Conservation (phyloP, 2,888 invertebrate genomes). For the Octonoba sinensis region DNA sequence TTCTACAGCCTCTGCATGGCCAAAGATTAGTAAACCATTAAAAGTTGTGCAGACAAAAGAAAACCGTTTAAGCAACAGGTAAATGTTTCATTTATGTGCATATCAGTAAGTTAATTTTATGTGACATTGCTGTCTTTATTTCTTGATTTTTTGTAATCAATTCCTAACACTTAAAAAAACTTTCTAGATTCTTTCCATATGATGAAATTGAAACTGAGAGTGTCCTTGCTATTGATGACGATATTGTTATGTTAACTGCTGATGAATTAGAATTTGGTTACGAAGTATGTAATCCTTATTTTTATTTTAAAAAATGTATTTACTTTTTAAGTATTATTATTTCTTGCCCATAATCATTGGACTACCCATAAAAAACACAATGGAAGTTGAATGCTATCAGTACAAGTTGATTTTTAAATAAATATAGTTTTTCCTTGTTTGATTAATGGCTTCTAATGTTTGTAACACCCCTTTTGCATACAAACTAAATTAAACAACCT, state of each 20-base stretch:
- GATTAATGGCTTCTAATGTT: too few relatives aligned
- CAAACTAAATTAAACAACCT: too few relatives aligned
- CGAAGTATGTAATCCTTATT: conserved; percentile 72
- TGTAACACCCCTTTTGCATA: too few relatives aligned
- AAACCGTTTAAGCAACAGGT: conserved; percentile 89
- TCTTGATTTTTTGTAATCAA: background rate
- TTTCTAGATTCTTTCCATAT: conserved; percentile 87
- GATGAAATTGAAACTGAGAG: conserved; percentile 97
- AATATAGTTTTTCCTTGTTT: too few relatives aligned
- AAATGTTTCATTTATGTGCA: background rate
- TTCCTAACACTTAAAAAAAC: background rate
- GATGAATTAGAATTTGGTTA: conserved; percentile 96
- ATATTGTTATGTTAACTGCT: conserved; percentile 93
- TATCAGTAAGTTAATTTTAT: background rate
- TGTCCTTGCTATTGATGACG: conserved; percentile 93
- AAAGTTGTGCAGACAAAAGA: conserved; percentile 91
- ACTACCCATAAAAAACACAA: too few relatives aligned
- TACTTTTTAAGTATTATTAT: too few relatives aligned
- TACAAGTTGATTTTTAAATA: too few relatives aligned
- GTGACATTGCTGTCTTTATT: background rate
- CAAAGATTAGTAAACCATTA: conserved; percentile 87
- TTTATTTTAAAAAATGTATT: too few relatives aligned
- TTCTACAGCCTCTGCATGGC: conserved; percentile 84
- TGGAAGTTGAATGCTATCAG: too few relatives aligned
- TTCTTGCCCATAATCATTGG: too few relatives aligned